Conservation (phyloP, 1,140 invertebrate species). For the Dendroctonus ponderosae region DNA sequence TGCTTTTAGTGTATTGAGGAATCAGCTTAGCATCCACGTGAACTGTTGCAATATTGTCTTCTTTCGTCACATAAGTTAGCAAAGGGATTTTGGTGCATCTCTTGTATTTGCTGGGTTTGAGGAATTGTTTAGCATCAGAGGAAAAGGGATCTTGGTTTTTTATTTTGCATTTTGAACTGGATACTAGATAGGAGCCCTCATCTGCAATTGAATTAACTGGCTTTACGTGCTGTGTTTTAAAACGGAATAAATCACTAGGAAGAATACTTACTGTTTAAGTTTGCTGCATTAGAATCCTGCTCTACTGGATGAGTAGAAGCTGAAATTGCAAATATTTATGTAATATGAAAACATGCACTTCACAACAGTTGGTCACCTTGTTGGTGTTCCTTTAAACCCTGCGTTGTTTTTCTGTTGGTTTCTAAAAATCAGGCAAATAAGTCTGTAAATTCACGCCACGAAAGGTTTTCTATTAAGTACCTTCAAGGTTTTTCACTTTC, state of each 20-base stretch:
- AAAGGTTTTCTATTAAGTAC: too few relatives aligned
- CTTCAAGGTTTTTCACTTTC: too few relatives aligned
- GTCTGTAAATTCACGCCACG: too few relatives aligned
- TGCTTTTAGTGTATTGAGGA: conserved; percentile 34
- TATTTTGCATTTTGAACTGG: conserved; percentile 68
- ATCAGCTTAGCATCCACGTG: conserved; percentile 36
- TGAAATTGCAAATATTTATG: too few relatives aligned
- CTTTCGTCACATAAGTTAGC: conserved; percentile 42
- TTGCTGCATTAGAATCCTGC: not conserved
- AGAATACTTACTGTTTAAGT: not conserved
- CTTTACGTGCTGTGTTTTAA: not conserved
- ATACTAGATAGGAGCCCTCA: conserved; percentile 59
- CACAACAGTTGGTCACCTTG: too few relatives aligned
- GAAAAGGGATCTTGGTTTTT: conserved; percentile 67
- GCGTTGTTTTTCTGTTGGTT: too few relatives aligned
- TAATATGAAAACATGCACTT: too few relatives aligned
- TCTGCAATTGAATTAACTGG: too few relatives aligned
- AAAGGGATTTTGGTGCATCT: conserved; percentile 53
- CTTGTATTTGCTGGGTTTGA: conserved; percentile 58
- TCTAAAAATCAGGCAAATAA: too few relatives aligned
- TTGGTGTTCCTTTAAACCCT: too few relatives aligned
- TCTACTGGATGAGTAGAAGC: too few relatives aligned
- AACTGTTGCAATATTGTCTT: conserved; percentile 37
- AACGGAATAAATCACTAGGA: not conserved
- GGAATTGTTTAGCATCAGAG: conserved; percentile 60